Evolutionary conservation across 2,888 invertebrate genomes (phyloP).

Genomic region (Lomographa bimaculata): DNA sequence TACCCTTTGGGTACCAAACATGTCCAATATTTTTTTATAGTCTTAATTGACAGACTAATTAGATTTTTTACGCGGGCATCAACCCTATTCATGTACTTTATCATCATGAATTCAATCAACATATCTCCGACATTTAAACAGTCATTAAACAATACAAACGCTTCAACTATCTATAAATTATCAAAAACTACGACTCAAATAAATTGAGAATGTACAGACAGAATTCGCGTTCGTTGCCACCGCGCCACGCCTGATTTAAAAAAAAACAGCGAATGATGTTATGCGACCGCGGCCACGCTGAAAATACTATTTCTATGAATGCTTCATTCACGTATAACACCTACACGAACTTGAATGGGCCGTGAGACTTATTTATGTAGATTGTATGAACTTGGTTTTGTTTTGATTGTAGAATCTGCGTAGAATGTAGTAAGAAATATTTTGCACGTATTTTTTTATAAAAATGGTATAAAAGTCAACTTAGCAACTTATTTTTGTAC

Average conservation of each 20-base stretch:
- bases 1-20: too few species aligned
- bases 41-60: too few species aligned
- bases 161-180: constrained; percentile 14
- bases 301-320: constrained; percentile 25
- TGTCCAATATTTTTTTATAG: too few species aligned
- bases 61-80: too few species aligned
- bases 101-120: too few species aligned
- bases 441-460: too few species aligned
- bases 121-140: constrained; percentile 1
- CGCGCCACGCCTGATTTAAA: constrained; percentile 10
- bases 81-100: too few species aligned
- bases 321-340: constrained; percentile 33
- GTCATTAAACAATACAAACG: constrained; percentile 14
- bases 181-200: constrained; percentile 2
- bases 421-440: constrained; percentile 9
- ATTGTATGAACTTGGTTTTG: constrained; percentile 6
- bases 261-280: constrained; percentile 17
- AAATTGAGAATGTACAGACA: too few species aligned
- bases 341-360: constrained; percentile 31
- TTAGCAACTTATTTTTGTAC: too few species aligned
- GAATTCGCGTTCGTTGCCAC: constrained; percentile 6
- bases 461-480: too few species aligned
- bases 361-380: constrained; percentile 25
- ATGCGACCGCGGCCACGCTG: constrained; percentile 24
- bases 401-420: constrained; percentile 2